Evolutionary conservation across 2,888 invertebrate species (phyloP).

Genomic region (Drosophila mayaguana): DNA sequence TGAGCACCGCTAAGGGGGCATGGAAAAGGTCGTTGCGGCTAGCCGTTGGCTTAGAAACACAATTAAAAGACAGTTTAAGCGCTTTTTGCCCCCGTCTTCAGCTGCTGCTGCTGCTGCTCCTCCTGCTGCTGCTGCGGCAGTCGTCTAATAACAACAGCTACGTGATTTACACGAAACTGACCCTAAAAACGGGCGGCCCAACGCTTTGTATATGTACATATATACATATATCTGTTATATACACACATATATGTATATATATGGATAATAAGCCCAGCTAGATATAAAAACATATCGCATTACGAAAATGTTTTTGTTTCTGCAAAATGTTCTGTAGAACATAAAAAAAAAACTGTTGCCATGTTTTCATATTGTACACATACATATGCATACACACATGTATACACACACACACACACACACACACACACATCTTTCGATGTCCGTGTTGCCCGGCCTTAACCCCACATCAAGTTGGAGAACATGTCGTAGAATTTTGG

Average conservation of each 20-base stretch:
- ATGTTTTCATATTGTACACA: constrained; percentile 26
- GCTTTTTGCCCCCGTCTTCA: not conserved
- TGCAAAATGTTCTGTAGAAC: constrained; percentile 73
- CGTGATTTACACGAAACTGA: constrained; percentile 67
- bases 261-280: constrained; percentile 2
- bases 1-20: constrained; percentile 63
- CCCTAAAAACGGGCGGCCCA: constrained; percentile 57
- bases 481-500: constrained; percentile 22
- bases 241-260: not conserved
- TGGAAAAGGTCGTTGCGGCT: constrained; percentile 69
- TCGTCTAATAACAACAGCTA: constrained; percentile 57
- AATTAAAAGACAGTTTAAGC: constrained; percentile 62
- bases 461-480: constrained; percentile 31
- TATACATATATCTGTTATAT: not conserved
- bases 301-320: constrained; percentile 55
- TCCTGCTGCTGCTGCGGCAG: not conserved
- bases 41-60: constrained; percentile 73
- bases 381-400: not conserved
- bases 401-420: not conserved
- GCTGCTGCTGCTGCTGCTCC: not conserved
- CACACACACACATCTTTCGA: not conserved
- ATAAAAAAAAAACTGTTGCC: constrained; percentile 45
- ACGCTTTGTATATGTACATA: constrained; percentile 1
- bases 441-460: constrained; percentile 26
- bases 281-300: constrained; percentile 61